Conservation (phyloP, 2,113 vertebrate species). For the Xiphophorus couchianus region DNA sequence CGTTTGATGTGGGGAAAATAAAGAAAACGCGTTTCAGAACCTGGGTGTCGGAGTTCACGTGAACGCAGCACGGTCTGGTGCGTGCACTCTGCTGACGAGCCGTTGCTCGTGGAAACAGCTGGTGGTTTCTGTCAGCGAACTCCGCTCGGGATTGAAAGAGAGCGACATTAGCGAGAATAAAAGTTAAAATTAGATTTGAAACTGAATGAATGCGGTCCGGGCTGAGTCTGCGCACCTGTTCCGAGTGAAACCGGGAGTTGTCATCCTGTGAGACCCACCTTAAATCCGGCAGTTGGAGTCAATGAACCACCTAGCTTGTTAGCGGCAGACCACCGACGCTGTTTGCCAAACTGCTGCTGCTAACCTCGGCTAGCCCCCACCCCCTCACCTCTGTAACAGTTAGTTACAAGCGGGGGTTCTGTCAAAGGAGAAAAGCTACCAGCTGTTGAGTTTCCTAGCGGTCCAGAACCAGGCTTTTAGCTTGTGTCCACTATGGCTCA, state of each 20-base stretch:
- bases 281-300: conserved; percentile 38
- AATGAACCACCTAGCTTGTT: conserved; percentile 26
- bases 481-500: conserved; percentile 85
- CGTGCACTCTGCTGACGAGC: conserved; percentile 66
- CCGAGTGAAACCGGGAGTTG: conserved; percentile 25
- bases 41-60: background rate
- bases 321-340: conserved; percentile 24
- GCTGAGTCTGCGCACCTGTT: conserved; percentile 5
- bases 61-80: conserved; percentile 55
- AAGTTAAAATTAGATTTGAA: conserved; percentile 44
- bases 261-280: conserved; percentile 43
- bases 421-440: background rate
- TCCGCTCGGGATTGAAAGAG: background rate
- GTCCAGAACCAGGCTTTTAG: background rate
- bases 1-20: background rate
- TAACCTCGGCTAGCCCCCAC: conserved; percentile 58
- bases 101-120: conserved; percentile 74
- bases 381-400: background rate
- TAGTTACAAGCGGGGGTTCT: background rate
- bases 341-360: conserved; percentile 42
- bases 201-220: background rate
- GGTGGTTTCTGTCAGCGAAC: conserved; percentile 69
- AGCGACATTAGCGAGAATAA: conserved; percentile 22
- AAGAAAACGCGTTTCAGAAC: background rate
- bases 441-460: background rate